phyloP scores from a whole-genome alignment of 2,888 invertebrate genomes.

The Oligia latruncula region DNA sequence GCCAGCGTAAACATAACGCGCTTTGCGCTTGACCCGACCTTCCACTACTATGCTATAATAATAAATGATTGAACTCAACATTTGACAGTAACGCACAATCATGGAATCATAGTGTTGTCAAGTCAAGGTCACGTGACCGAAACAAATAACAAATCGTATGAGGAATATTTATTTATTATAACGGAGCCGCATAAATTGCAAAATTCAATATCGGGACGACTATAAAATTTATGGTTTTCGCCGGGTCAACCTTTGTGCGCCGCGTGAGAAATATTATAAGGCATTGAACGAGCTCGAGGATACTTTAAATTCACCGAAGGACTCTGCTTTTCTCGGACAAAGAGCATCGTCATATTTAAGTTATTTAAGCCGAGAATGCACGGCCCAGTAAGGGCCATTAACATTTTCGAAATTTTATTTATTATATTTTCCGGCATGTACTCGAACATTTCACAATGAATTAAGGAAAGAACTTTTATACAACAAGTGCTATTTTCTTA shows the following conservation, averaged over 20 bases:
- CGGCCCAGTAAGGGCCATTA: conserved; percentile 58
- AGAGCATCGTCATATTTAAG: conserved; percentile 69
- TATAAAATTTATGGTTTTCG: conserved; percentile 84
- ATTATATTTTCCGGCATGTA: conserved; percentile 59
- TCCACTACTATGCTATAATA: conserved; percentile 64
- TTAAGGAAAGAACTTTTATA: conserved; percentile 51
- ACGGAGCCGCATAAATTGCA: conserved; percentile 78
- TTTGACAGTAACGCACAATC: conserved; percentile 65
- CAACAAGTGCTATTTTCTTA: conserved; percentile 30
- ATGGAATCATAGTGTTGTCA: conserved; percentile 63
- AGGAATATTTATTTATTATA: conserved; percentile 71
- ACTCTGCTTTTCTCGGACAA: conserved; percentile 74
- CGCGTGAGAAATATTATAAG: conserved; percentile 80
- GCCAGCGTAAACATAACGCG: conserved; percentile 26
- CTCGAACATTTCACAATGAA: conserved; percentile 34
- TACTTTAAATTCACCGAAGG: conserved; percentile 83
- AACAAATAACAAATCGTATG: conserved; percentile 66
- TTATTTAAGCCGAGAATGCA: conserved; percentile 65
- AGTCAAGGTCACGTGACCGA: conserved; percentile 74
- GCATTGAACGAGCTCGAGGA: conserved; percentile 75
- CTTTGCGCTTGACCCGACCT: conserved; percentile 66
- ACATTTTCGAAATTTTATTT: conserved; percentile 68
- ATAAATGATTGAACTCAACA: conserved; percentile 67
- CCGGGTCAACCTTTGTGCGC: conserved; percentile 78
- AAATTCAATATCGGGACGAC: conserved; percentile 83